A percentile compares a stretch with the other conserved stretches of the same genome.
phyloP scores from a whole-genome alignment of 2,888 invertebrate species.

The Prosapia bicincta region DNA sequence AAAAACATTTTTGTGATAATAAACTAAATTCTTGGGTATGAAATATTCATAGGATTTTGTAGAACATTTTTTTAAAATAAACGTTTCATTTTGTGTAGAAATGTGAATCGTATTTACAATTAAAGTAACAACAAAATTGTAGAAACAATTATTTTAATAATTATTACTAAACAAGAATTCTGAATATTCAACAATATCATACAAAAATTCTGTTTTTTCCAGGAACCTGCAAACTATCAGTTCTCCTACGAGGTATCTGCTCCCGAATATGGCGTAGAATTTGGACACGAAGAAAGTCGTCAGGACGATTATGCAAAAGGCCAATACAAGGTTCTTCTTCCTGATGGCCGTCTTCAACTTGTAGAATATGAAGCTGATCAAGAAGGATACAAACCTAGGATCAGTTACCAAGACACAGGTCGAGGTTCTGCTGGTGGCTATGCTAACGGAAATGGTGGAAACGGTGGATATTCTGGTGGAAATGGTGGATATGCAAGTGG shows the following conservation, averaged over 20 bases:
- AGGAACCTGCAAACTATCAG: slow-evolving; percentile 85
- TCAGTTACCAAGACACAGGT: slow-evolving; percentile 67
- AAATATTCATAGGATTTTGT: too few species aligned
- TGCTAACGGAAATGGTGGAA: slow-evolving; percentile 6
- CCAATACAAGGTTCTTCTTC: slow-evolving; percentile 81
- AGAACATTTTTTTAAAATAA: too few species aligned
- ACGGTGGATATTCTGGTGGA: slow-evolving; percentile 7
- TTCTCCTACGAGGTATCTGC: slow-evolving; percentile 84
- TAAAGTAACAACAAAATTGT: too few species aligned
- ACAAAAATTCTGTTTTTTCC: too few species aligned
- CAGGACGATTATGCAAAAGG: slow-evolving; percentile 80
- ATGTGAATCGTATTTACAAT: too few species aligned
- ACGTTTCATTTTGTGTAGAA: too few species aligned
- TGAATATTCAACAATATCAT: too few species aligned
- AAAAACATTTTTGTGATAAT: too few species aligned
- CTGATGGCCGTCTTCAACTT: slow-evolving; percentile 83
- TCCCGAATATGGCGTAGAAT: slow-evolving; percentile 71
- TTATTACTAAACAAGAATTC: too few species aligned
- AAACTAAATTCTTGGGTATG: too few species aligned
- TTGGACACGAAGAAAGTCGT: slow-evolving; percentile 79
- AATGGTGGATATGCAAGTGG: slow-evolving; percentile 4
- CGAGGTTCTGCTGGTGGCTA: slow-evolving; percentile 33
- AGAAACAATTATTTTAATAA: too few species aligned
- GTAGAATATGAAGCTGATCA: slow-evolving; percentile 81
- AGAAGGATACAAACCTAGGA: slow-evolving; percentile 76